phyloP scores from a whole-genome alignment of 2,888 invertebrate genomes.

The Automeris io region DNA sequence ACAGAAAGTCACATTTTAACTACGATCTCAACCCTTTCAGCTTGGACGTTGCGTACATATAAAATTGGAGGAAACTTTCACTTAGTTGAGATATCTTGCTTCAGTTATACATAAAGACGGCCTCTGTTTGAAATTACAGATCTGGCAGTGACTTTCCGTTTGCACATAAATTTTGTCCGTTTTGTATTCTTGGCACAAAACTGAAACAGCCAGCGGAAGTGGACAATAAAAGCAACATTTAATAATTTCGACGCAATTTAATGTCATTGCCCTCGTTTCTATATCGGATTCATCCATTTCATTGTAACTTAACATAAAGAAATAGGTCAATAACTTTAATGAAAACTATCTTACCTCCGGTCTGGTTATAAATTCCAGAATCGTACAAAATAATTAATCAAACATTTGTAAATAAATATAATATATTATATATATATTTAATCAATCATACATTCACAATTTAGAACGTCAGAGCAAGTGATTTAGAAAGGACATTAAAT shows the following conservation, averaged over 20 bases:
- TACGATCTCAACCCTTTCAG: no score
- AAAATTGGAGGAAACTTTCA: not conserved
- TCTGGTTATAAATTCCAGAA: no score
- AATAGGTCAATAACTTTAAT: not conserved
- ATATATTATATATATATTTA: no score
- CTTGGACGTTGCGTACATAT: no score
- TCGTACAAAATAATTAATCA: no score
- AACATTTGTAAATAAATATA: no score
- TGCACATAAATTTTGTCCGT: conserved; percentile 19
- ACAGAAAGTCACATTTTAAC: no score
- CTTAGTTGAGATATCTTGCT: conserved; percentile 20
- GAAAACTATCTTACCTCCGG: not conserved
- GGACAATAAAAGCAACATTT: conserved; percentile 29
- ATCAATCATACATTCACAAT: no score
- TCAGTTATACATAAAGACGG: conserved; percentile 27
- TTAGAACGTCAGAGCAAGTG: no score
- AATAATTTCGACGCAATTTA: conserved; percentile 22
- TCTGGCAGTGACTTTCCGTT: conserved; percentile 37
- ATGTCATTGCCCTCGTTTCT: conserved; percentile 32
- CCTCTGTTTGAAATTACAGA: conserved; percentile 22
- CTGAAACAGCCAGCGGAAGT: conserved; percentile 33
- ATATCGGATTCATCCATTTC: not conserved
- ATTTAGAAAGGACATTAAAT: no score
- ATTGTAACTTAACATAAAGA: not conserved
- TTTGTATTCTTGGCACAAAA: conserved; percentile 45